These are phyloP conservation scores for Psix sp. DNA, from an alignment of 1,140 invertebrate species.

Conservation along the genomic window DNA sequence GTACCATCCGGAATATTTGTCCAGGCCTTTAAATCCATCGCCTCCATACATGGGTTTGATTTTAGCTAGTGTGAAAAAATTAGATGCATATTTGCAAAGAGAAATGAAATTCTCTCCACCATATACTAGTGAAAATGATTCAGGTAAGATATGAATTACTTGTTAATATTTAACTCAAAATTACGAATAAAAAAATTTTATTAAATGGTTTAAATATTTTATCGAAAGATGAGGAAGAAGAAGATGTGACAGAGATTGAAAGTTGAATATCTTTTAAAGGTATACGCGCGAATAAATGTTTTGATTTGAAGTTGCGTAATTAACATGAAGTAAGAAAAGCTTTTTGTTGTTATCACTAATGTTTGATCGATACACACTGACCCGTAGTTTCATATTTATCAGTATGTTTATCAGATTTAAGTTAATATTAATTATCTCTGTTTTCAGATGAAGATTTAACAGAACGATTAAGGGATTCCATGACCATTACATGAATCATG, in stretches of 20 bases:
- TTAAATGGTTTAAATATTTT: conserved; percentile 5
- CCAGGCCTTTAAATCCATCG: conserved; percentile 93
- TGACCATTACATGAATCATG: conserved; percentile 9
- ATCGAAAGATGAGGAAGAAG: conserved; percentile 17
- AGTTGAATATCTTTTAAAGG: neutral
- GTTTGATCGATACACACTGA: too few relatives aligned
- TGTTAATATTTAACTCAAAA: neutral
- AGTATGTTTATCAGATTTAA: neutral
- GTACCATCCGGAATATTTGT: conserved; percentile 98
- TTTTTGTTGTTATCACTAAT: neutral
- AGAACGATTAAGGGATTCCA: conserved; percentile 18
- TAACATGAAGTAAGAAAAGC: neutral
- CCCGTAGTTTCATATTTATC: neutral
- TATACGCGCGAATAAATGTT: neutral
- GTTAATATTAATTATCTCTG: conserved; percentile 2
- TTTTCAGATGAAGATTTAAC: conserved; percentile 34
- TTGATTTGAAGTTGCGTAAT: neutral
- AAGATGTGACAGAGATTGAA: neutral
- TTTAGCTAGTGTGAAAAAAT: conserved; percentile 87
- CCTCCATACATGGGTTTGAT: conserved; percentile 97
- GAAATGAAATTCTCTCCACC: conserved; percentile 84
- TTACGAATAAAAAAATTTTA: neutral
- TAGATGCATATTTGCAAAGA: conserved; percentile 83
- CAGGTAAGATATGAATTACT: conserved; percentile 72
- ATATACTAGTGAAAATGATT: conserved; percentile 83